Conservation (phyloP, 2,113 vertebrate species). For the Brachirus orientalis region DNA sequence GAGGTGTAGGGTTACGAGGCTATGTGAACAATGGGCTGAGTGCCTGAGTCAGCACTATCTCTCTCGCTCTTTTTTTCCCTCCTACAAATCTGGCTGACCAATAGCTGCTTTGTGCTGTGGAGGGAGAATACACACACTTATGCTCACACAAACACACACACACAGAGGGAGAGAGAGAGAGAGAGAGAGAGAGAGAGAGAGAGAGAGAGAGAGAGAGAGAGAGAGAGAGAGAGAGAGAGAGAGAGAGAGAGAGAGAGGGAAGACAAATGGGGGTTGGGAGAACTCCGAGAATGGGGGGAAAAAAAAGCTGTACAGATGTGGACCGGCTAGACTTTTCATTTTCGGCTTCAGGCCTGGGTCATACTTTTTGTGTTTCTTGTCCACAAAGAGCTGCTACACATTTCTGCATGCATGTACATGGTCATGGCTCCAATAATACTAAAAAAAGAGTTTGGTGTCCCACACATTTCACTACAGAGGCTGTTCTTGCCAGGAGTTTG, state of each 20-base stretch:
- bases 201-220: slow-evolving; percentile 28
- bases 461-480: too few relatives aligned
- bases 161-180: not conserved
- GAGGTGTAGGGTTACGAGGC: slow-evolving; percentile 73
- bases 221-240: slow-evolving; percentile 28
- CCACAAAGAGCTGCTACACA: too few relatives aligned
- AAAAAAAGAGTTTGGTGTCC: too few relatives aligned
- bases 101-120: slow-evolving; percentile 58
- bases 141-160: slow-evolving; percentile 29
- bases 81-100: slow-evolving; percentile 67
- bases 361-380: too few relatives aligned
- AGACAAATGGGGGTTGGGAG: slow-evolving; percentile 72
- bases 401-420: too few relatives aligned
- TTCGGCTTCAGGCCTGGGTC: too few relatives aligned
- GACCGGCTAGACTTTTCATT: slow-evolving; percentile 20
- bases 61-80: slow-evolving; percentile 59
- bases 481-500: too few relatives aligned
- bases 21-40: slow-evolving; percentile 72
- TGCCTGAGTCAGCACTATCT: slow-evolving; percentile 79
- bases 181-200: slow-evolving; percentile 27
- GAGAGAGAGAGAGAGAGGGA: slow-evolving; percentile 27
- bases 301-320: slow-evolving; percentile 62
- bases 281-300: slow-evolving; percentile 18
- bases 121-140: slow-evolving; percentile 54
- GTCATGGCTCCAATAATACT: too few relatives aligned